A percentile compares a stretch with the other conserved stretches of the same genome.
These are phyloP conservation scores for Struthidea cinerea DNA, from an alignment of 2,113 vertebrate species.

Conservation along the genomic window DNA sequence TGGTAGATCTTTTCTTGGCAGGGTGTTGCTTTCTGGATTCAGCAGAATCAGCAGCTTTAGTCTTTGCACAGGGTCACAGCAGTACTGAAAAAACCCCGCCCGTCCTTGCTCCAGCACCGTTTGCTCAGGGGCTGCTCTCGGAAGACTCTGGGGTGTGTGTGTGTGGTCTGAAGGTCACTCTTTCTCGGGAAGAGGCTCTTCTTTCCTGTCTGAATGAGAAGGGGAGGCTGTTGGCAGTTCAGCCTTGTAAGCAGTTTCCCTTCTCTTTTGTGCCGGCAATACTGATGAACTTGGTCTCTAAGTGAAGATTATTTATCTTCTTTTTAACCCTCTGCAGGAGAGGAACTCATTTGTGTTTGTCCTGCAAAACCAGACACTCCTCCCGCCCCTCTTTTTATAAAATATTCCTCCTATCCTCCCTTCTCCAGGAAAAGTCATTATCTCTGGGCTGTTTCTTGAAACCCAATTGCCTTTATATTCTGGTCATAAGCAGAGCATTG, in stretches of 20 bases:
- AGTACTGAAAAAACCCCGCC: neutral
- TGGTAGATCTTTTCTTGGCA: neutral
- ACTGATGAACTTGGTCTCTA: slow-evolving; percentile 12
- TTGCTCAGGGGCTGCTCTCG: neutral
- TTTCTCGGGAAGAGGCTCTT: neutral
- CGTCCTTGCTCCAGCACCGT: neutral
- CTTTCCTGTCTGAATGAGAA: slow-evolving; percentile 26
- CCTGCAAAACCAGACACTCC: neutral
- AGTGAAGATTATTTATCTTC: neutral
- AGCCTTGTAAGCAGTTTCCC: slow-evolving; percentile 47
- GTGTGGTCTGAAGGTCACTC: slow-evolving; percentile 59
- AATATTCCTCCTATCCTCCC: slow-evolving; percentile 2
- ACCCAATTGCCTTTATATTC: slow-evolving; percentile 35
- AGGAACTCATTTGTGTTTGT: neutral
- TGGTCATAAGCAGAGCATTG: slow-evolving; percentile 27
- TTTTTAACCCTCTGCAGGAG: neutral
- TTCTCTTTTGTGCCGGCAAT: slow-evolving; percentile 27
- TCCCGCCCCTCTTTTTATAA: neutral
- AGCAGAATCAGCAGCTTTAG: neutral
- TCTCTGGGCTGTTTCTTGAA: slow-evolving; percentile 29
- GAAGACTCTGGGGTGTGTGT: neutral
- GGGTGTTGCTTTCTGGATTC: neutral
- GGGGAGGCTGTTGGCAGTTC: slow-evolving; percentile 15
- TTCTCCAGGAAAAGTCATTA: slow-evolving; percentile 37
- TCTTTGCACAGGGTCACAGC: neutral